phyloP scores from a whole-genome alignment of 30 jellyfish, hydroid and myxozoan species.

The Chrysaora quinquecirrha region DNA sequence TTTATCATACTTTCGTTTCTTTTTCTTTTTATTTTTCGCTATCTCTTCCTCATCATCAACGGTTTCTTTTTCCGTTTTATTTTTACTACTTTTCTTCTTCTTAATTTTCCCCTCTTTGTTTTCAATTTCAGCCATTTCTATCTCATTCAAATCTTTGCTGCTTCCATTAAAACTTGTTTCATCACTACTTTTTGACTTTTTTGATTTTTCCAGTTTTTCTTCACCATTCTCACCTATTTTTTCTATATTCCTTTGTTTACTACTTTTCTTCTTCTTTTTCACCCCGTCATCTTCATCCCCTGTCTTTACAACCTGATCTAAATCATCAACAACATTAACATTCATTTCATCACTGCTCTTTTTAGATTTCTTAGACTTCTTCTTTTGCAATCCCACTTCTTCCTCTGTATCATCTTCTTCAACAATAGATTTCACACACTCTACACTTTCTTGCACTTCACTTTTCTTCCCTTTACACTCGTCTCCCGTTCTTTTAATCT shows the following conservation, averaged over 20 bases:
- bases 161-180: neutral
- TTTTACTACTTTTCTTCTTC: neutral
- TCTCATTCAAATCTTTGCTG: neutral
- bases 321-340: neutral
- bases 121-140: slow-evolving; percentile 20
- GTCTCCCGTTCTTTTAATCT: too few relatives aligned
- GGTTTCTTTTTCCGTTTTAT: neutral
- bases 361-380: neutral
- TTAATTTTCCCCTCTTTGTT: neutral
- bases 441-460: neutral
- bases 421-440: too few relatives aligned
- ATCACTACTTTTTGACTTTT: neutral
- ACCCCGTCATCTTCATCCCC: neutral
- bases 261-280: neutral
- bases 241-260: neutral
- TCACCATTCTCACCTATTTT: neutral
- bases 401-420: too few relatives aligned
- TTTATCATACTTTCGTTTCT: neutral
- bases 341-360: neutral
- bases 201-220: neutral
- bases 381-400: too few relatives aligned
- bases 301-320: neutral
- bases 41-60: neutral
- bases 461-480: neutral
- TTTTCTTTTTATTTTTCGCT: neutral